These are phyloP conservation scores for Poecilobothrus nobilitatus DNA, from an alignment of 2,888 invertebrate genomes.

Conservation along the genomic window DNA sequence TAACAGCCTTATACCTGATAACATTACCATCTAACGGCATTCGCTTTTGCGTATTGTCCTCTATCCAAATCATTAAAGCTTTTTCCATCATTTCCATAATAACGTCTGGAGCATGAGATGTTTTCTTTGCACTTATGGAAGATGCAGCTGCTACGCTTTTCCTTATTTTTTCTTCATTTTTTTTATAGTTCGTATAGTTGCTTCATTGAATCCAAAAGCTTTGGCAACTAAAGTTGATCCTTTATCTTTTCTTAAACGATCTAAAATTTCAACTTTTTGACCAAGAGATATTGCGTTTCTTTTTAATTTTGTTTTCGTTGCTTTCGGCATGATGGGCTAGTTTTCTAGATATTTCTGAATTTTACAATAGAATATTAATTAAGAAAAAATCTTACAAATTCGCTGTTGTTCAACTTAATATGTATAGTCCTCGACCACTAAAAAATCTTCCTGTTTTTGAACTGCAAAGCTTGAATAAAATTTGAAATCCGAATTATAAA, in stretches of 20 bases:
- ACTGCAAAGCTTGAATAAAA: too few species aligned
- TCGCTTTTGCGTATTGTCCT: constrained; percentile 10
- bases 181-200: constrained; percentile 23
- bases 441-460: too few species aligned
- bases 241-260: constrained; percentile 11
- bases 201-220: constrained; percentile 23
- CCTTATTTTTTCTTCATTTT: constrained; percentile 17
- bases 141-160: neutral
- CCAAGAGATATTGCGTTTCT: constrained; percentile 7
- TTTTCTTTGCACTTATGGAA: neutral
- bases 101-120: constrained; percentile 11
- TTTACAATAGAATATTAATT: neutral
- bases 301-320: neutral
- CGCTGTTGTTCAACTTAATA: neutral
- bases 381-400: neutral
- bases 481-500: too few species aligned
- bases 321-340: neutral
- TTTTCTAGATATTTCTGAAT: neutral
- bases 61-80: constrained; percentile 13
- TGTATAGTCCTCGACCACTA: neutral
- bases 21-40: neutral
- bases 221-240: constrained; percentile 23
- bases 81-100: constrained; percentile 13
- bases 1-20: neutral
- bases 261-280: constrained; percentile 9